Evolutionary conservation across 2,888 invertebrate species (phyloP).

Genomic region (Scaptomyza cyrtandrae): DNA sequence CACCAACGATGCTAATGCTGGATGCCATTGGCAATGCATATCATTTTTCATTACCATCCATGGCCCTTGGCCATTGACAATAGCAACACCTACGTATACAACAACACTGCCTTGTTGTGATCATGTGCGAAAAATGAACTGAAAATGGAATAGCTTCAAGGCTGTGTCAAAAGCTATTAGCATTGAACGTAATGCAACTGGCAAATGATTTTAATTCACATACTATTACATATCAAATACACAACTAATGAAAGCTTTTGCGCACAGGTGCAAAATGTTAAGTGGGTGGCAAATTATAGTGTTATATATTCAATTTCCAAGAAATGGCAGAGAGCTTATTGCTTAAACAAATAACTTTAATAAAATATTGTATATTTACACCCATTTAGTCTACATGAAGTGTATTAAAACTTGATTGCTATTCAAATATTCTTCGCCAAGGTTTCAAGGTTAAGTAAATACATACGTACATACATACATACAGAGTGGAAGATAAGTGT

Average conservation of each 20-base stretch:
- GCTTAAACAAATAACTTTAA: too few relatives aligned
- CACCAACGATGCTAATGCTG: slow-evolving; percentile 10
- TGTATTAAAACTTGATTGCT: too few relatives aligned
- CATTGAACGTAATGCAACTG: slow-evolving; percentile 12
- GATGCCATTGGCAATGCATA: slow-evolving; percentile 39
- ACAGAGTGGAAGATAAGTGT: too few relatives aligned
- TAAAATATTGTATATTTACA: too few relatives aligned
- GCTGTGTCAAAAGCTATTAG: slow-evolving; percentile 17
- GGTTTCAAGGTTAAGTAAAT: too few relatives aligned
- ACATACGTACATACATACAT: too few relatives aligned
- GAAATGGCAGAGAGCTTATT: too few relatives aligned
- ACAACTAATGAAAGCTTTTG: background rate
- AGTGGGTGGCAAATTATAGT: background rate
- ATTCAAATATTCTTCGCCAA: too few relatives aligned
- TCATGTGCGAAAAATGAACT: slow-evolving; percentile 2
- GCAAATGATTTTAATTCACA: background rate
- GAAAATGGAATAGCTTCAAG: background rate
- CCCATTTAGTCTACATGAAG: too few relatives aligned
- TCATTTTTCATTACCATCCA: slow-evolving; percentile 46
- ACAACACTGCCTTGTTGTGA: background rate
- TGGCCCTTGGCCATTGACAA: slow-evolving; percentile 30
- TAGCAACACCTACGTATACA: background rate
- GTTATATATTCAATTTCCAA: background rate
- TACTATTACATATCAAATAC: background rate
- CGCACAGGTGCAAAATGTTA: background rate